Evolutionary conservation across 53 echinoderm and acorn worm species (phyloP), one percentile per base, ranked within the genome.

Genomic region (Luidia sarsii): DNA sequence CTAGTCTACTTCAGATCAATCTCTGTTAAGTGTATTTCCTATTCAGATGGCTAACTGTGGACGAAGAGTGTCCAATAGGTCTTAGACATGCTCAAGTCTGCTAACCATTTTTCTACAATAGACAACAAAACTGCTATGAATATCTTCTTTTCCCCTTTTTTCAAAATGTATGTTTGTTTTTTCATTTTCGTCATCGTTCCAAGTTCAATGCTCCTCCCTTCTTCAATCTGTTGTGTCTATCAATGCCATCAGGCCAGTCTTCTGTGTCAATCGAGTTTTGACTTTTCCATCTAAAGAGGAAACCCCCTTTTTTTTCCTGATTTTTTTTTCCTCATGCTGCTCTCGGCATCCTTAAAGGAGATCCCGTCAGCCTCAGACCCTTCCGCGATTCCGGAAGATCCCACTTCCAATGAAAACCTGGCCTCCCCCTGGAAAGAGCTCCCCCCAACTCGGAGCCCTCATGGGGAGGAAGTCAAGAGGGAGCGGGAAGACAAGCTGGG

Each of bases 401-500:
- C 63, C 57, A 22, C 54, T 21, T 56, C 57, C 33, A 46, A 75
- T 3, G 45, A 75, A 32, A 75, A 75, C 61, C 57, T 75, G 3
- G 57, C 75, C 45, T 43, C 61, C 2, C 59, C 75, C 33, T 75
- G 75, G 75, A 80, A 65, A 0, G 80, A 66, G 52, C 64, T 80
- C 27, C 65, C 80, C 23, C 28, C 13, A 0, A 10, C 65, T 27
- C 65, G 45, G n/a, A 73, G 28, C n/a, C 53, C 53, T 52, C 38
- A 39, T 28, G 21, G 23, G 73, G 82, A 67, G 9, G 32, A 50
- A 48, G 51, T 61, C 16, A 49, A 31, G 15, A 39, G 51, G 18
- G 21, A 63, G 37, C 59, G 52, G 32, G 88, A 83, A 16, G 68
- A 88, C 6, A 64, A 64, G 19, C 23, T 88, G 57, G 63, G 68